Evolutionary conservation across 2,797 vertebrate genomes (phyloP), one percentile per base, ranked within the genome.

Genomic region (Sylvilagus floridanus): DNA sequence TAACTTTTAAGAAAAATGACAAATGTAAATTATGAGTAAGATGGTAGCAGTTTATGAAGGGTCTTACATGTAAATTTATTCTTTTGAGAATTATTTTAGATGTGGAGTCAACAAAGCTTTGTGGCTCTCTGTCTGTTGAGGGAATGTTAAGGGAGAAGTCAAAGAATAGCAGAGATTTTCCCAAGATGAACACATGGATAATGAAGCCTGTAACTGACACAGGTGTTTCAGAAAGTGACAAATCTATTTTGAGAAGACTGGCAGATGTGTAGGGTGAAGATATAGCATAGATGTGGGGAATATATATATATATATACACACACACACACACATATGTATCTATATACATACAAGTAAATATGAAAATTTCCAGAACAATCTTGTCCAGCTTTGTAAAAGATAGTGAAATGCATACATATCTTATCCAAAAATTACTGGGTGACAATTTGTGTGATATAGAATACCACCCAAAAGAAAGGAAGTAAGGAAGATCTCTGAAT

Each of bases 221-320:
- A 68, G 37, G 21, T 91, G 47, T 54, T 83, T 84, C 26, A 88
- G 11, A 73, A 4, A 50, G 8, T 37, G 52, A 71, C 11, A 66
- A 78, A 35, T 75, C 35, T 90, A n/a, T 92, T 95, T 86, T 83
- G 35, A 92, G 72, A 92, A 90, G 28, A 50, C 54, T 92, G 73
- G 84, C 52, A 85, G 47, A 69, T 84, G 90, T 3, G 0, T 42
- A 78, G 28, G 12, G 19, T 93, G 21, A 66, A 66, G 60, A 72
- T 47, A 13, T 24, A 65, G n/a, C 32, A 60, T 50, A 14, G 19
- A 12, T 75, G 22, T 63, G 35, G 17, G 60, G 50, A 65, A 62
- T 12, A 32, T n/a, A n/a, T 79, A 32, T 66, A 22, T 66, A 30
- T 30, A n/a, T 32, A 60, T 5, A 47, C 8, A 47, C 42, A 47